Evolutionary conservation across 1,140 invertebrate genomes (phyloP).

Genomic region (Lamellibrachia luymesi): DNA sequence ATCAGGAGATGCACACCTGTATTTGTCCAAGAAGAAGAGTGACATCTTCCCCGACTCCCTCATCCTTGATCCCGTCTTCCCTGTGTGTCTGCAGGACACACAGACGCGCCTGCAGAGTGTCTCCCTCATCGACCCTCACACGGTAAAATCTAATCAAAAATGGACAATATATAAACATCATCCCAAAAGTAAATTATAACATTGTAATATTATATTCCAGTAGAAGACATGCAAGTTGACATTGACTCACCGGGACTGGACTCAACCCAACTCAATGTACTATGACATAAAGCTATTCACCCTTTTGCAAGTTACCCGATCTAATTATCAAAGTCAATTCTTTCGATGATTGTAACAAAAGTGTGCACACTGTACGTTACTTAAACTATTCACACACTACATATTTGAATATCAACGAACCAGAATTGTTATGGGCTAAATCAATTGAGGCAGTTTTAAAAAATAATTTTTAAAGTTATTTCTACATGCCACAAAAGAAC

Average conservation of each 20-base stretch:
- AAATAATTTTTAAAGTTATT: not conserved
- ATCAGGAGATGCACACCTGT: not conserved
- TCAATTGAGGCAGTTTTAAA: too few relatives aligned
- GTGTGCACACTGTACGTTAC: too few relatives aligned
- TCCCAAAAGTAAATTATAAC: too few relatives aligned
- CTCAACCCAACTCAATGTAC: not conserved
- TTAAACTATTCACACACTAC: too few relatives aligned
- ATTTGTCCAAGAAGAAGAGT: not conserved
- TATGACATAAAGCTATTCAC: too few relatives aligned
- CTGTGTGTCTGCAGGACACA: not conserved
- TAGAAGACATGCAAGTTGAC: not conserved
- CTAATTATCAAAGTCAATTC: too few relatives aligned
- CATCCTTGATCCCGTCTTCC: not conserved
- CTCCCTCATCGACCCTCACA: not conserved
- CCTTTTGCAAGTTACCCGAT: too few relatives aligned
- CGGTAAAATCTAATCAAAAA: not conserved
- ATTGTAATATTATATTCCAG: not conserved
- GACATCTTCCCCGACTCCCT: not conserved
- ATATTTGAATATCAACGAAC: too few relatives aligned
- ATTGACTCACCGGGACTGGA: not conserved
- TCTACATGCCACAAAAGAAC: not conserved
- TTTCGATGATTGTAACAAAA: too few relatives aligned
- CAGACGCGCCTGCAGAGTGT: not conserved
- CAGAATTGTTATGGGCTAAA: too few relatives aligned
- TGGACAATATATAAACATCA: not conserved